Evolutionary conservation across 2,888 invertebrate genomes (phyloP).

Genomic region (Tachina grossa): DNA sequence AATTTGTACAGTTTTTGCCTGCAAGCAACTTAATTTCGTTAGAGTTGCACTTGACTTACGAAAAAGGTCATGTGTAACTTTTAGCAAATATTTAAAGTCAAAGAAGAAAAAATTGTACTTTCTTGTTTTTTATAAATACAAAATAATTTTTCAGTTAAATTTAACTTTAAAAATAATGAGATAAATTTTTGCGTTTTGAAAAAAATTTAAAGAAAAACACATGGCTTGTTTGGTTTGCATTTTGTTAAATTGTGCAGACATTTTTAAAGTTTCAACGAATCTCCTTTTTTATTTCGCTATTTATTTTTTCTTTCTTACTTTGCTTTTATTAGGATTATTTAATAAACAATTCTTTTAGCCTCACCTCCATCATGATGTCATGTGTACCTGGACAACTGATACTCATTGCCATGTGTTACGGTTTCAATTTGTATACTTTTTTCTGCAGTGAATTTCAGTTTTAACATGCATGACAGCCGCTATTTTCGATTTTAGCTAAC

Average conservation of each 20-base stretch:
- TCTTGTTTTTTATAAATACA: no score
- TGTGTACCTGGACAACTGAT: conserved; percentile 55
- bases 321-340: conserved; percentile 42
- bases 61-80: no score
- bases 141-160: no score
- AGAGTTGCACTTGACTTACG: no score
- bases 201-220: no score
- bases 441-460: conserved; percentile 9
- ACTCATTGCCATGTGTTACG: conserved; percentile 62
- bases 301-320: neutral
- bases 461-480: conserved; percentile 30
- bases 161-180: no score
- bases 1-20: neutral
- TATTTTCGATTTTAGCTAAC: conserved; percentile 35
- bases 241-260: neutral
- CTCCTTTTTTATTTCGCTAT: neutral
- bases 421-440: conserved; percentile 42
- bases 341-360: neutral
- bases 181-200: no score
- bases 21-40: neutral
- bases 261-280: neutral
- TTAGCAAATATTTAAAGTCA: no score
- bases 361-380: conserved; percentile 30
- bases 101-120: no score
- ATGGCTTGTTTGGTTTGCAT: no score